Base-by-base conservation (phyloP, 2,888 invertebrate genomes). In the Apoda limacodes region DNA sequence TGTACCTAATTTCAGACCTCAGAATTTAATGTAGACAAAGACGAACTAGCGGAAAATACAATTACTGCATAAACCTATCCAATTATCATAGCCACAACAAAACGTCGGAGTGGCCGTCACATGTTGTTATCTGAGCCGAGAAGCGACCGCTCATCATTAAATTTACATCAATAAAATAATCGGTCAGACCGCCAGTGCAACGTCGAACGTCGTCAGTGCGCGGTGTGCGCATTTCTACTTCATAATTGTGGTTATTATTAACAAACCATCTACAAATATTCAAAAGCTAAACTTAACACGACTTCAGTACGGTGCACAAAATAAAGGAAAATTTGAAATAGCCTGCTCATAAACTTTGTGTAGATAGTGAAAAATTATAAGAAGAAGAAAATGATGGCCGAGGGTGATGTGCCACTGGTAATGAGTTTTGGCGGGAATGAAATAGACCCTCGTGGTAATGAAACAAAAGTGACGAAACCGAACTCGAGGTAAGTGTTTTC, bases 391-490 rank as follows among this genome's bases (percentile, higher is more conserved):
- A 62, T 52, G 39, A 71, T 78, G 72, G 72, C 76, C 39, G 78
- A 78, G 52, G 78, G 78, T 45, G 78, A 78, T 46, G 59, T 75
- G 52, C 78, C 78, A 37, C 49, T 80, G 43, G 78, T 80, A 31
- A 60, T 62, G 25, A 75, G 74, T 68, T 76, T 62, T 55, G 60
- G 65, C 46, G 68, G 70, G 42, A 68, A 57, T 55, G 78, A 76
- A 50, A 53, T 74, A 35, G 76, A 78, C 52, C 70, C 69, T 54
- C 67, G 66, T 50, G 55, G 58, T 39, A 74, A 72, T 46, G 75
- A 74, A 43, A 60, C 60, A 28, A 76, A 78, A 65, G 58, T 58
- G 52, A 57, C 58, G 40, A 74, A 61, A 51, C 54, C 60, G 32
- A 75, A 74, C 57, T 74, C 75, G 56, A 78, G 76, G 76, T 78